Evolutionary conservation across 2,113 vertebrate genomes (phyloP), one percentile per base, ranked within the genome.

Genomic region (Myrmecobius fasciatus): DNA sequence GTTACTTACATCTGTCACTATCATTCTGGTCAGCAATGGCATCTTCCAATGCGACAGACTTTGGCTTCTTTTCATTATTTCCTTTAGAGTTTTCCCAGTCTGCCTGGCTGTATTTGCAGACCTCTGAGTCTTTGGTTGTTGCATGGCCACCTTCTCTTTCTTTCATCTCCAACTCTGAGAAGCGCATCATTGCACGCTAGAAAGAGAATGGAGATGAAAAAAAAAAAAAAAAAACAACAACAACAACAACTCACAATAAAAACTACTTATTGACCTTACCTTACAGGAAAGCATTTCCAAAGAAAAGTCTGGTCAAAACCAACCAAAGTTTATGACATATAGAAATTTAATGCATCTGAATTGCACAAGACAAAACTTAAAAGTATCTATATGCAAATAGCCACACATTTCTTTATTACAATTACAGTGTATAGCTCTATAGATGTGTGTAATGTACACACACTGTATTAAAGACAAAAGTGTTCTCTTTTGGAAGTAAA

Each of bases 81-180:
- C 98, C 98, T 99, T 99, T 99, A 98, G 99, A 97, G 97, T 98
- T 98, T 98, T 99, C 98, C 99, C 99, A 99, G 97, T 99, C 99
- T 47, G 98, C 97, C 91, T 98, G 99, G 98, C 98, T 98, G 97
- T 96, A 98, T 98, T 99, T 99, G 99, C 98, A 98, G 97, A 98
- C 98, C 97, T 99, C 99, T 98, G 98, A 98, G 97, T 99, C 98
- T 98, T 99, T 99, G 99, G 99, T 99, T 98, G 99, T 98, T 97
- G 99, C 98, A 97, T 99, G 98, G 98, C 99, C 99, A 98, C 99
- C 99, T 98, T 99, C 99, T 98, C 99, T 99, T 97, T 99, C 99
- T 98, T 99, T 99, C 99, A 99, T 99, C 98, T 99, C 99, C 98
- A 99, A 99, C 98, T 99, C 99, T 93, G 99, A 99, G 99, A 99